Base-by-base conservation (phyloP, 2,797 vertebrate species). In the Danionella dracula region DNA sequence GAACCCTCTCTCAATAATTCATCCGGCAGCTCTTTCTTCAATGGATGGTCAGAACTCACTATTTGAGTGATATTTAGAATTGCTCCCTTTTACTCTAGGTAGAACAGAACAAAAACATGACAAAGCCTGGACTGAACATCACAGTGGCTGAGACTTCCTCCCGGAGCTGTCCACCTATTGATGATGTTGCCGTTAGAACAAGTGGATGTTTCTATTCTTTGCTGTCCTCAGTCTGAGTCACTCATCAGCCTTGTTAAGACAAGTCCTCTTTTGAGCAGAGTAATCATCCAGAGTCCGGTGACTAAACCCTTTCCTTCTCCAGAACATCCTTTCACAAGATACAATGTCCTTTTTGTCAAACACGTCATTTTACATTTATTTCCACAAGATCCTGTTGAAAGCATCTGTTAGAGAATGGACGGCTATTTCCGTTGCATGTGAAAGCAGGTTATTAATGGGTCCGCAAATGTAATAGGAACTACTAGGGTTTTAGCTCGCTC, bases 141-240 rank as follows among this genome's bases (percentile, higher is more conserved):
- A 55, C 11, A 31, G 27, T 4, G 20, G 7, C 62, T 1, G 15
- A 48, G 67, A 51, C 44, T 70, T 73, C 70, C 74, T 64, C 59
- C 48, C 67, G 13, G 1, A 54, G 6, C 27, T 1, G 21, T 17
- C 9, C 23, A 38, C 12, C 45, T 42, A 40, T 64, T 67, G 53
- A 62, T 58, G 29, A 9, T 1, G 38, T 29, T 11, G 16, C 49
- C 44, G 12, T 34, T 50, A 44, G 53, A 76, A 64, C 54, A 54
- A 64, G 58, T 63, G 58, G 57, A 57, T 41, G 41, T 34, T 23
- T 59, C 56, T 74, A 69, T 71, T 74, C 60, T 74, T 66, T 34
- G 59, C 37, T 46, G 61, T 74, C 32, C 17, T 56, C n/a, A 7
- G 17, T 57, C 57, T 70, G 66, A 73, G 51, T 70, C 53, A 62